Evolutionary conservation across 2,797 vertebrate species (phyloP), one percentile per base, ranked within the genome.

Genomic region (Chelon auratus): DNA sequence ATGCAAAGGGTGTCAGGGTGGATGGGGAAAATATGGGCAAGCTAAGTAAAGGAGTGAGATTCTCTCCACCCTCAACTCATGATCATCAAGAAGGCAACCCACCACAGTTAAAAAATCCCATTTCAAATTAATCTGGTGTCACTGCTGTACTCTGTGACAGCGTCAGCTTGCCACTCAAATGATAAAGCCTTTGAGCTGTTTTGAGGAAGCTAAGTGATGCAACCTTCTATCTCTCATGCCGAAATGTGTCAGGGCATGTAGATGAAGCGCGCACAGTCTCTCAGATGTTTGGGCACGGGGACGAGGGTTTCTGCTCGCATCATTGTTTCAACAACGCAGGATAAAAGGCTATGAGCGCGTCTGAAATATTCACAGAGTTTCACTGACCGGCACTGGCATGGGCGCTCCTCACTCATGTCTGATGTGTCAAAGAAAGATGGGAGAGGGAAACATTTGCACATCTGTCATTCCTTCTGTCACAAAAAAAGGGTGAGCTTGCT

Each of bases 141-240:
- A 51, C 70, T 37, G 75, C 75, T 62, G 33, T 56, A 48, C 72
- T 71, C 56, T 3, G 22, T 15, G 22, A 53, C 62, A 15, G 54
- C 43, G 6, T 58, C 53, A 57, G 75, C 68, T 71, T 74, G 71
- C 64, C 83, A 82, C 37, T 89, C 80, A 83, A 81, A 61, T 7
- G 77, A 70, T 42, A 70, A 74, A 60, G 82, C 68, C 87, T 89
- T 81, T 84, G 88, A 91, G 90, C 87, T 84, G 85, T 78, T 88
- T 87, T 79, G 70, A 84, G 56, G 77, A 89, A 77, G 65, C 80
- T 65, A 90, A 87, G 81, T 89, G 88, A 93, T 89, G 91, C 84
- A 93, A 90, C 82, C 62, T 43, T 78, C 71, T 52, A 43, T 90
- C 75, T 82, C 70, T 62, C 45, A 77, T 40, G 75, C 83, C 81